These are phyloP conservation scores for Sorex fumeus DNA, from an alignment of 2,113 vertebrate species.

Conservation along the genomic window DNA sequence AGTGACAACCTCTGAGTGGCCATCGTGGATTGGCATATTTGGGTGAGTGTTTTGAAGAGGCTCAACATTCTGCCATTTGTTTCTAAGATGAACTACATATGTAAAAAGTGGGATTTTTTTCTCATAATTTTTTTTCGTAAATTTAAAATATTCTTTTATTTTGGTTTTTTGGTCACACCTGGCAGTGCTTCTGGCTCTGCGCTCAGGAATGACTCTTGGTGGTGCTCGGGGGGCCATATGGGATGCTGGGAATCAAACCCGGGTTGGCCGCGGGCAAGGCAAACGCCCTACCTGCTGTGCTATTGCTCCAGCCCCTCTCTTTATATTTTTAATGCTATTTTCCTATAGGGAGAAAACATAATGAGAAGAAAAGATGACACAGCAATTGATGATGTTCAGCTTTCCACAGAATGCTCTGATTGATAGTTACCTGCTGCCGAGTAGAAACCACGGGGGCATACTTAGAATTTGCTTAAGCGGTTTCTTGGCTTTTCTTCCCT, in stretches of 20 bases:
- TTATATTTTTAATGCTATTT: not conserved
- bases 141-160: too few species aligned
- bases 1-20: not conserved
- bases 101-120: too few species aligned
- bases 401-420: constrained; percentile 63
- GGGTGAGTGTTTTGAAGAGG: constrained; percentile 16
- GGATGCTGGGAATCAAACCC: too few species aligned
- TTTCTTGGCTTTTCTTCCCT: constrained; percentile 54
- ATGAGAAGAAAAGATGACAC: constrained; percentile 64
- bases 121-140: too few species aligned
- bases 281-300: too few species aligned
- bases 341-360: constrained; percentile 63
- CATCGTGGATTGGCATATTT: not conserved
- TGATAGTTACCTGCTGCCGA: constrained; percentile 67
- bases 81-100: constrained; percentile 14
- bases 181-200: too few species aligned
- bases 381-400: constrained; percentile 33
- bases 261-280: too few species aligned
- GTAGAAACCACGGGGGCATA: constrained; percentile 38
- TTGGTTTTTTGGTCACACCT: too few species aligned
- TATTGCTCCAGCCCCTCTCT: not conserved
- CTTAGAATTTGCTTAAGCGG: constrained; percentile 65
- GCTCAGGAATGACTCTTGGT: too few species aligned
- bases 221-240: too few species aligned
- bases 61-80: not conserved